Evolutionary conservation across 2,888 invertebrate species (phyloP).

Genomic region (Dynastes hyllus): DNA sequence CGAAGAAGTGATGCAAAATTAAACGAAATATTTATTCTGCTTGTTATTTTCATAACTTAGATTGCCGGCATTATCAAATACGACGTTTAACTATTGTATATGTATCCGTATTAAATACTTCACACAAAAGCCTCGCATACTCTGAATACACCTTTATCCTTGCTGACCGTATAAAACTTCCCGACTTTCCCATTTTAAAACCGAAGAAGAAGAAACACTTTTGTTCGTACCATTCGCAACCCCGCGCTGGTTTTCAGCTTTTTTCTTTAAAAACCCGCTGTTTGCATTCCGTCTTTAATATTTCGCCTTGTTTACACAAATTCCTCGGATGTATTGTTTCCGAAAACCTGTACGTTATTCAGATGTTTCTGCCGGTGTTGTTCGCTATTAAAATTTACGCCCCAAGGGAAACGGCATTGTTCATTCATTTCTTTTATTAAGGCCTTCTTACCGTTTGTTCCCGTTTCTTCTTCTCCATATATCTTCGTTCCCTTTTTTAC

Average conservation of each 20-base stretch:
- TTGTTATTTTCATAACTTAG: no score
- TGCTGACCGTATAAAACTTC: conserved; percentile 10
- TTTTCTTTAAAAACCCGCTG: conserved; percentile 39
- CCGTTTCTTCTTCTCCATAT: not conserved
- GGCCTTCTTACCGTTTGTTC: conserved; percentile 55
- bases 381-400: conserved; percentile 48
- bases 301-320: conserved; percentile 56
- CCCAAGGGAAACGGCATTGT: conserved; percentile 56
- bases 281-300: conserved; percentile 45
- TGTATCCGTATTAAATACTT: not conserved
- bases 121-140: conserved; percentile 14
- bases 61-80: no score
- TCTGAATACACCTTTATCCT: conserved; percentile 6
- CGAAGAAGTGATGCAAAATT: no score
- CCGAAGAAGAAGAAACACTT: conserved; percentile 22
- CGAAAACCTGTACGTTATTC: conserved; percentile 53
- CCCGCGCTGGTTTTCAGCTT: not conserved
- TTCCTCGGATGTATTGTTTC: conserved; percentile 55
- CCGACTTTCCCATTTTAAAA: conserved; percentile 39
- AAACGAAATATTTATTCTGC: no score
- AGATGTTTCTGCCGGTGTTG: conserved; percentile 54
- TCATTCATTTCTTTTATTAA: conserved; percentile 65
- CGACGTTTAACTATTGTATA: no score
- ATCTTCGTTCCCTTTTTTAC: conserved; percentile 9
- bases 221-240: conserved; percentile 19